Conservation (phyloP, 1,140 invertebrate species). For the Aradophagus sp. region DNA sequence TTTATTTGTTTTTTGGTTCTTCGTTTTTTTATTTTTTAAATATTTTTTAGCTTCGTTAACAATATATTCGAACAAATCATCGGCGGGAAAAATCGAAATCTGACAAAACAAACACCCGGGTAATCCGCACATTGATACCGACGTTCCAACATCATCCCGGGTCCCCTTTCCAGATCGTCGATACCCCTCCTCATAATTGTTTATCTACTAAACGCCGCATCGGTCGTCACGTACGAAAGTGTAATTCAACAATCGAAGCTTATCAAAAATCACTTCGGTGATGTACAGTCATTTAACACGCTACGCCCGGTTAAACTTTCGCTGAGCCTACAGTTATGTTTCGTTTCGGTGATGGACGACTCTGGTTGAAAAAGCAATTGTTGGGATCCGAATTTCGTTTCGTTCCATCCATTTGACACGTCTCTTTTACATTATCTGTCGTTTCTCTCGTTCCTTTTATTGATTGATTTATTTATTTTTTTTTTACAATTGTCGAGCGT, state of each 20-base stretch:
- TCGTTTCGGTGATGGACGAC: conserved; percentile 33
- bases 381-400: conserved; percentile 12
- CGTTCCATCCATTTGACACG: too few species aligned
- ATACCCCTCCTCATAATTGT: background rate
- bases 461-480: conserved; percentile 6
- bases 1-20: conserved; percentile 31
- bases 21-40: too few species aligned
- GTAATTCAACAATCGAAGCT: conserved; percentile 48
- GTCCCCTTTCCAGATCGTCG: conserved; percentile 2
- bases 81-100: conserved; percentile 10
- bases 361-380: background rate
- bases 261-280: conserved; percentile 52
- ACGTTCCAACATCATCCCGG: conserved; percentile 18
- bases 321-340: conserved; percentile 39
- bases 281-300: conserved; percentile 37
- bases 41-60: conserved; percentile 39
- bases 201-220: conserved; percentile 24
- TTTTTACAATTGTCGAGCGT: conserved; percentile 11
- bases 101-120: conserved; percentile 21
- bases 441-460: background rate
- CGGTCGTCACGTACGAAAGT: conserved; percentile 40
- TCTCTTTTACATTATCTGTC: too few species aligned
- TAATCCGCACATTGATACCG: conserved; percentile 29
- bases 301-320: conserved; percentile 20
- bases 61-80: conserved; percentile 12